phyloP scores from a whole-genome alignment of 2,888 invertebrate genomes.

The Cyclophora albipunctata region DNA sequence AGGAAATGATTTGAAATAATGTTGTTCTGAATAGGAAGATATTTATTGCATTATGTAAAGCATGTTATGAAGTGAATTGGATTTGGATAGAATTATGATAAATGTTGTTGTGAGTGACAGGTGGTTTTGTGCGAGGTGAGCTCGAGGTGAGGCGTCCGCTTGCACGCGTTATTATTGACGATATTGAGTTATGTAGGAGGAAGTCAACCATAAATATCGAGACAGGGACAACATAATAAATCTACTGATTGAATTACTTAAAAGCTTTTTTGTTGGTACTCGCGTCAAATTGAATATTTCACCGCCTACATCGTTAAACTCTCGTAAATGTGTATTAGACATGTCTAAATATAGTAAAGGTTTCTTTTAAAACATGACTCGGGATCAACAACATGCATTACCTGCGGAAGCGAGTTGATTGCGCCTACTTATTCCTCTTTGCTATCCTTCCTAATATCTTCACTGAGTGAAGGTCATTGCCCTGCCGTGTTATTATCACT shows the following conservation, averaged over 20 bases:
- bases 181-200: slow-evolving; percentile 51
- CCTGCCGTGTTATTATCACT: no score
- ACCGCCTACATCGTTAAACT: neutral
- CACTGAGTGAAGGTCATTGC: no score
- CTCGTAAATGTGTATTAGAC: no score
- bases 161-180: slow-evolving; percentile 44
- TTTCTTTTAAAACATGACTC: no score
- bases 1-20: neutral
- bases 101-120: slow-evolving; percentile 49
- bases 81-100: slow-evolving; percentile 51
- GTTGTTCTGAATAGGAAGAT: neutral
- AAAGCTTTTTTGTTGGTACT: slow-evolving; percentile 29
- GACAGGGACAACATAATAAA: slow-evolving; percentile 22
- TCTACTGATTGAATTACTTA: slow-evolving; percentile 39
- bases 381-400: no score
- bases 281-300: slow-evolving; percentile 8
- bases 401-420: no score
- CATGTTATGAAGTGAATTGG: slow-evolving; percentile 14
- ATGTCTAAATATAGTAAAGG: no score
- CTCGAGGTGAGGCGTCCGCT: slow-evolving; percentile 24
- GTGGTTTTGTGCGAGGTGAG: slow-evolving; percentile 38
- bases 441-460: no score
- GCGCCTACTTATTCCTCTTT: no score
- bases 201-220: slow-evolving; percentile 42
- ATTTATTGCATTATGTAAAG: neutral